Base-by-base conservation (phyloP, 2,888 invertebrate genomes). In the Scaptomyza caliginosa region DNA sequence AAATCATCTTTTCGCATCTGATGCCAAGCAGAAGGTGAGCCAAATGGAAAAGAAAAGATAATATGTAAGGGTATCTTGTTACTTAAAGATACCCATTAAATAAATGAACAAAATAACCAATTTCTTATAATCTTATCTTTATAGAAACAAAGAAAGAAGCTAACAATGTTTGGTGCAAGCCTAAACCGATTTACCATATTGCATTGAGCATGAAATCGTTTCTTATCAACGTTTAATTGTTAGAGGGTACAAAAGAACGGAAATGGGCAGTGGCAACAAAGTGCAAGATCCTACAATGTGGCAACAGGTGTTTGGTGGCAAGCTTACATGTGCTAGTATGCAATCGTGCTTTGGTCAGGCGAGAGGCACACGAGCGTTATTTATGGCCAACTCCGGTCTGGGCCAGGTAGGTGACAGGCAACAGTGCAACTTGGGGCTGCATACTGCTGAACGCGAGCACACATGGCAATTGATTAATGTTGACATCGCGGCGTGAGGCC, bases 391-490 rank as follows among this genome's bases (percentile, higher is more conserved):
- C 51, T 57, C 34, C 24, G 60, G 30, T 39, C 40, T 46, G 17
- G 32, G 19, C 46, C 24, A 13, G 36, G 4, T 8, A 32, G 28
- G 26, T 54, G 56, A 43, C 45, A 28, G 45, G 26, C 24, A n/a
- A n/a, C n/a, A 5, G 32, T 32, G 13, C 21, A 36, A 43, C 36
- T 45, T 56, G 56, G 38, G 57, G 67, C 50, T 34, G 51, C 28
- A 48, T 55, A 62, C 67, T 54, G 65, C 64, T 58, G 63, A 21
- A 55, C 39, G 51, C 39, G 43, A 17, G 21, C 48, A 57, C 46
- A 42, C 39, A 63, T 58, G 63, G 73, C 81, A 77, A 81, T 86
- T 84, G 86, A 84, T 84, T 84, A 84, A 84, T 84, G 83, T 81
- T 67, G 66, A 60, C 23, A 17, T 32, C 45, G 45, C 48, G 49